Evolutionary conservation across 2,797 vertebrate species (phyloP).

Genomic region (Pantherophis vulpinus): DNA sequence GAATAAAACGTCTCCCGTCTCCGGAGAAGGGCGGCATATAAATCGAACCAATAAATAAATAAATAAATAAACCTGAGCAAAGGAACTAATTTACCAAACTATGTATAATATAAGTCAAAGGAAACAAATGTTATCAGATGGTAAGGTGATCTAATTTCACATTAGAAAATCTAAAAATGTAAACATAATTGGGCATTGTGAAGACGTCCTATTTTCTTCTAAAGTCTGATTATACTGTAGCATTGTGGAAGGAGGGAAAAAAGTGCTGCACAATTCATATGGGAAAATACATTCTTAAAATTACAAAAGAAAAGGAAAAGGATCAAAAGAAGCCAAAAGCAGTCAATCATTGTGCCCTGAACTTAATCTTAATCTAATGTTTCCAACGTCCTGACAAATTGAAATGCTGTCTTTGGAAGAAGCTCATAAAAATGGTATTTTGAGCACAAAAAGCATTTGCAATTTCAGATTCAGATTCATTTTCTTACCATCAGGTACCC

Average conservation of each 20-base stretch:
- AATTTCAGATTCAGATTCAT: conserved; percentile 22
- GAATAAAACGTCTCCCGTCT: too few relatives aligned
- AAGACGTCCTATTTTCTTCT: neutral
- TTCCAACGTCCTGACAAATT: conserved; percentile 23
- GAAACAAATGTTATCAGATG: neutral
- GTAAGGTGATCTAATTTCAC: neutral
- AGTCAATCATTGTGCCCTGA: conserved; percentile 18
- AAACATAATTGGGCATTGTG: neutral
- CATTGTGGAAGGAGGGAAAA: neutral
- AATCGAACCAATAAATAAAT: too few relatives aligned
- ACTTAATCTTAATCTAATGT: conserved; percentile 28
- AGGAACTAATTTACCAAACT: neutral
- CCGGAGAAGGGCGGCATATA: too few relatives aligned
- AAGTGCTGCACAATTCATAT: rapidly evolving
- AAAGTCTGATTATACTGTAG: neutral
- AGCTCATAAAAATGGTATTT: conserved; percentile 14
- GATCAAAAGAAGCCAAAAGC: neutral
- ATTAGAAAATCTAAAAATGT: neutral
- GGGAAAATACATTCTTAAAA: conserved; percentile 16
- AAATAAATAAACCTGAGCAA: neutral
- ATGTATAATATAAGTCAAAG: neutral
- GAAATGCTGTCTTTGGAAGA: conserved; percentile 33
- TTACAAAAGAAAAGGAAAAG: neutral
- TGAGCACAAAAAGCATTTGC: conserved; percentile 22
- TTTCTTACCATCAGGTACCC: conserved; percentile 1